These are phyloP conservation scores for Nomia melanderi DNA, from an alignment of 1,140 invertebrate species.

Conservation along the genomic window DNA sequence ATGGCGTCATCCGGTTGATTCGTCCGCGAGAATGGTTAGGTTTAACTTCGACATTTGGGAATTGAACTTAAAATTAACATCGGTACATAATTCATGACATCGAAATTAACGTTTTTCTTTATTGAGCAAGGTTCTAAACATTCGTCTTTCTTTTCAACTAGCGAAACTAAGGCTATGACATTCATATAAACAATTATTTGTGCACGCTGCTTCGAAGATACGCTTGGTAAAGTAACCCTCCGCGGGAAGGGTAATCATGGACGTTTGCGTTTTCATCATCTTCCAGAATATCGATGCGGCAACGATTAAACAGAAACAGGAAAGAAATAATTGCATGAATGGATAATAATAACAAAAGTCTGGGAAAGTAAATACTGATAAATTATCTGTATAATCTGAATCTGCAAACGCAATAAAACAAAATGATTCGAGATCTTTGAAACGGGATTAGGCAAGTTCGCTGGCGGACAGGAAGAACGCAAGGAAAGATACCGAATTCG, in stretches of 20 bases:
- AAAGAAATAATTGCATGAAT: neutral
- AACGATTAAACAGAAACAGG: neutral
- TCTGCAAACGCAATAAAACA: neutral
- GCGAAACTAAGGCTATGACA: conserved; percentile 70
- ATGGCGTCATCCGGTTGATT: conserved; percentile 30
- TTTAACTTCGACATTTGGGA: conserved; percentile 31
- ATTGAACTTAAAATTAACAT: conserved; percentile 33
- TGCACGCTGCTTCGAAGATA: conserved; percentile 60
- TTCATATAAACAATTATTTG: conserved; percentile 60
- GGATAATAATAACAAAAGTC: neutral
- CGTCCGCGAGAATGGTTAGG: conserved; percentile 45
- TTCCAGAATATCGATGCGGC: neutral
- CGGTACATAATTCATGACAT: conserved; percentile 19
- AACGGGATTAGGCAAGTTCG: neutral
- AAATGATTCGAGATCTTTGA: neutral
- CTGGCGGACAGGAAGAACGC: no score
- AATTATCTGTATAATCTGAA: conserved; percentile 4
- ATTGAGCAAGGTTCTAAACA: conserved; percentile 74
- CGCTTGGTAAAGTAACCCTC: no score
- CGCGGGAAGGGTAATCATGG: no score
- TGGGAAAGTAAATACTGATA: conserved; percentile 21
- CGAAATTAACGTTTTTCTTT: conserved; percentile 61
- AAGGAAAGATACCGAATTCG: neutral
- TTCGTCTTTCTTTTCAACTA: conserved; percentile 67
- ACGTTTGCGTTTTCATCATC: neutral